Conservation (phyloP, 2,113 vertebrate genomes). For the Sinocyclocheilus grahami region DNA sequence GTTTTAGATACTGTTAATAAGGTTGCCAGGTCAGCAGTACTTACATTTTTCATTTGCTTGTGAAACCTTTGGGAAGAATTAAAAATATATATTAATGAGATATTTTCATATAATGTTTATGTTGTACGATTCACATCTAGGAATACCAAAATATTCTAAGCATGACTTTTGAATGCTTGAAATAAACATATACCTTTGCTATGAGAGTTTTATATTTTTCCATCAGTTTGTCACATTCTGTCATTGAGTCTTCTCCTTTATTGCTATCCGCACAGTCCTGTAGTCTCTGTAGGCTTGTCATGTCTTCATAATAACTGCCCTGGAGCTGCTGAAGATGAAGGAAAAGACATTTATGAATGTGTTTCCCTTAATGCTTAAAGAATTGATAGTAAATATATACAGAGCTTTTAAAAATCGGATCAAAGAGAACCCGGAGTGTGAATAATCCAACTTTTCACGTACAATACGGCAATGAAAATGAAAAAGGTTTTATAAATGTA, state of each 20-base stretch:
- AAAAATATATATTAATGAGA: neutral
- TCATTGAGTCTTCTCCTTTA: slow-evolving; percentile 61
- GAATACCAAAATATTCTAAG: neutral
- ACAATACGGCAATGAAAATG: neutral
- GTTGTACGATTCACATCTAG: neutral
- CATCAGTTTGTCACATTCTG: slow-evolving; percentile 77
- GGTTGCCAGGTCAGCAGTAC: neutral
- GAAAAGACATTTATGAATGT: slow-evolving; percentile 12
- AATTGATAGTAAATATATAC: neutral
- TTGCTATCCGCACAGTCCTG: slow-evolving; percentile 75
- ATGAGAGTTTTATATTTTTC: slow-evolving; percentile 67
- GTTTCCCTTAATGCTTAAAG: neutral
- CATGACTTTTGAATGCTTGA: neutral
- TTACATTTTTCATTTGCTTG: slow-evolving; percentile 59
- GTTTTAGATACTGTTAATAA: neutral
- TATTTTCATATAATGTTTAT: neutral
- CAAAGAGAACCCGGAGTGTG: neutral
- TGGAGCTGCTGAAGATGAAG: slow-evolving; percentile 38
- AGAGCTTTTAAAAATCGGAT: neutral
- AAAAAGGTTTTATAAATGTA: no score
- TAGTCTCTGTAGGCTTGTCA: slow-evolving; percentile 74
- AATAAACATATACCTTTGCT: slow-evolving; percentile 66
- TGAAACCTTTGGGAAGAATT: slow-evolving; percentile 17
- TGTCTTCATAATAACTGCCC: slow-evolving; percentile 71
- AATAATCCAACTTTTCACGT: neutral